Conservation (phyloP, 2,888 invertebrate species). For the Tiliacea aurago region DNA sequence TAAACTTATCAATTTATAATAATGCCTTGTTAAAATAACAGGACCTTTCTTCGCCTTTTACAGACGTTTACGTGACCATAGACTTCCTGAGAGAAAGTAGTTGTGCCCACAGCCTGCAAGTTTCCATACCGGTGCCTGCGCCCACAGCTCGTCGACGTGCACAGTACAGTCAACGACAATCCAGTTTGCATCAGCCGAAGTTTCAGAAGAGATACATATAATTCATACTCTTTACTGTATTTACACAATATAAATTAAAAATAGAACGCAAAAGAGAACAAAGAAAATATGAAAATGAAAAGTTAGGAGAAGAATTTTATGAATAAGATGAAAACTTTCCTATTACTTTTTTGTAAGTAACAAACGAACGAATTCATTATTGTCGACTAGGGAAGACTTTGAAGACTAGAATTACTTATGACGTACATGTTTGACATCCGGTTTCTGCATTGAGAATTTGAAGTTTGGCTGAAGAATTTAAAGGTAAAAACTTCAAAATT, state of each 20-base stretch:
- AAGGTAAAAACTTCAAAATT: too few relatives aligned
- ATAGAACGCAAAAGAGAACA: background rate
- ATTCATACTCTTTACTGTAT: background rate
- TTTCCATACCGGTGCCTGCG: constrained; percentile 50
- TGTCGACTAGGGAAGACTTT: background rate
- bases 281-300: background rate
- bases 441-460: too few relatives aligned
- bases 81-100: constrained; percentile 55
- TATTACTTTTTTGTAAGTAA: background rate
- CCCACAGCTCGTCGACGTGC: constrained; percentile 19
- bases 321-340: background rate
- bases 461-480: too few relatives aligned
- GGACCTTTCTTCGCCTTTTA: constrained; percentile 30
- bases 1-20: background rate
- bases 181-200: background rate
- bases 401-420: background rate
- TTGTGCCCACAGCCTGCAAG: constrained; percentile 25
- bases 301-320: background rate
- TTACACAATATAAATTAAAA: background rate
- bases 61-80: constrained; percentile 21
- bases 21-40: background rate
- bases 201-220: background rate
- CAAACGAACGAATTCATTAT: background rate
- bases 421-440: background rate
- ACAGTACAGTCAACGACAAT: background rate